Conservation (phyloP, 92 coral and sea anemone genomes). For the Isaurus tuberculatus region DNA sequence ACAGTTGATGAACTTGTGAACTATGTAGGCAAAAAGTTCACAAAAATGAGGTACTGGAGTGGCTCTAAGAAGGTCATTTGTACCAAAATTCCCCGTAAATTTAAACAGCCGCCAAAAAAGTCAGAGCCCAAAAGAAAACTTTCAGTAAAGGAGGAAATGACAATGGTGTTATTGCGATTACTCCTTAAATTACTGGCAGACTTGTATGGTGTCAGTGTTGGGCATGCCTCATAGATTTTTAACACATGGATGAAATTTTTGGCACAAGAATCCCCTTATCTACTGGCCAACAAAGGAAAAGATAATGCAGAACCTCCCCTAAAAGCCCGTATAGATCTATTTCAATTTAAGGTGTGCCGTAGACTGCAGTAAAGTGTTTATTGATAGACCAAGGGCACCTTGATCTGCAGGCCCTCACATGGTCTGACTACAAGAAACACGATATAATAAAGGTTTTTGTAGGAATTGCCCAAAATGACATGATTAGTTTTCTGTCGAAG, state of each 20-base stretch:
- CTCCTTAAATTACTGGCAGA: constrained; percentile 65
- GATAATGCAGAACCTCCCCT: constrained; percentile 55
- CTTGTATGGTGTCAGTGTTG: constrained; percentile 52
- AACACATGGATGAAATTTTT: constrained; percentile 73
- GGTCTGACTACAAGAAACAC: constrained; percentile 74
- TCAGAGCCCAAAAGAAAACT: constrained; percentile 55
- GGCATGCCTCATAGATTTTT: constrained; percentile 57
- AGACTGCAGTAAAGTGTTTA: constrained; percentile 75
- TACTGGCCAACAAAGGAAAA: constrained; percentile 62
- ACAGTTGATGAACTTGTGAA: constrained; percentile 50
- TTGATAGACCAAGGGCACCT: constrained; percentile 67
- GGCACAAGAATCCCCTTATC: constrained; percentile 58
- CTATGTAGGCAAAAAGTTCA: constrained; percentile 46
- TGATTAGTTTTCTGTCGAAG: constrained; percentile 65
- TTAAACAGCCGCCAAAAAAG: constrained; percentile 50
- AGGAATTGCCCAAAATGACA: constrained; percentile 78
- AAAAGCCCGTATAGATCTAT: constrained; percentile 47
- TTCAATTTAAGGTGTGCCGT: constrained; percentile 61
- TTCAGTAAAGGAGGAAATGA: constrained; percentile 57
- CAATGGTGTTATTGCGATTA: constrained; percentile 43
- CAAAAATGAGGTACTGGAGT: constrained; percentile 64
- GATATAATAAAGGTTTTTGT: constrained; percentile 70
- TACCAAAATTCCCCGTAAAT: constrained; percentile 46
- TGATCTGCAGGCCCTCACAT: constrained; percentile 66
- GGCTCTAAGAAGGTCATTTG: constrained; percentile 63